phyloP scores from a whole-genome alignment of 2,888 invertebrate genomes.

The Heteropelma amictum region DNA sequence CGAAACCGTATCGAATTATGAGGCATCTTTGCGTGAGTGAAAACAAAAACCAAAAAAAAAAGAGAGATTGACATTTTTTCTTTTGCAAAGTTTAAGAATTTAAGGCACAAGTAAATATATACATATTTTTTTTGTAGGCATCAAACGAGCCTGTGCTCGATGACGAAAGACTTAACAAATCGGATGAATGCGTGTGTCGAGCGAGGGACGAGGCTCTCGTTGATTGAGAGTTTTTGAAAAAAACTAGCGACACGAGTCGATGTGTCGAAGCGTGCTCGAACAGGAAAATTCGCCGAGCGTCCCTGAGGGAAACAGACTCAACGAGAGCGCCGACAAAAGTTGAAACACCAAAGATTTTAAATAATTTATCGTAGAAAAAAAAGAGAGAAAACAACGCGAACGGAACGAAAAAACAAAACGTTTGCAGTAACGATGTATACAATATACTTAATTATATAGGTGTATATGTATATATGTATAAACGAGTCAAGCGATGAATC shows the following conservation, averaged over 20 bases:
- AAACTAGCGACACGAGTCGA: conserved; percentile 18
- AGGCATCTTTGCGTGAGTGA: conserved; percentile 45
- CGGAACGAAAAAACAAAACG: conserved; percentile 38
- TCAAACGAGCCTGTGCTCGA: neutral
- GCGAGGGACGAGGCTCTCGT: too few species aligned
- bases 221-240: neutral
- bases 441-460: conserved; percentile 68
- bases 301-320: conserved; percentile 21
- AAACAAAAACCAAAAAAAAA: conserved; percentile 26
- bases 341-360: conserved; percentile 52
- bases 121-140: conserved; percentile 46
- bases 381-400: conserved; percentile 24
- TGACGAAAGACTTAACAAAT: too few species aligned
- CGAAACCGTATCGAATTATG: conserved; percentile 48
- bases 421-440: conserved; percentile 68
- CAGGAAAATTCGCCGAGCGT: conserved; percentile 38
- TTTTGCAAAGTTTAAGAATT: conserved; percentile 30
- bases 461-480: conserved; percentile 60
- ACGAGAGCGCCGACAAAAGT: conserved; percentile 38
- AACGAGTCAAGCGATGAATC: conserved; percentile 61
- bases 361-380: conserved; percentile 17
- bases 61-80: conserved; percentile 19
- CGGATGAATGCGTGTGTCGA: too few species aligned
- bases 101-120: conserved; percentile 55
- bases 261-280: too few species aligned